Evolutionary conservation across 1,140 invertebrate genomes (phyloP).

Genomic region (Leguminivora glycinivorella): DNA sequence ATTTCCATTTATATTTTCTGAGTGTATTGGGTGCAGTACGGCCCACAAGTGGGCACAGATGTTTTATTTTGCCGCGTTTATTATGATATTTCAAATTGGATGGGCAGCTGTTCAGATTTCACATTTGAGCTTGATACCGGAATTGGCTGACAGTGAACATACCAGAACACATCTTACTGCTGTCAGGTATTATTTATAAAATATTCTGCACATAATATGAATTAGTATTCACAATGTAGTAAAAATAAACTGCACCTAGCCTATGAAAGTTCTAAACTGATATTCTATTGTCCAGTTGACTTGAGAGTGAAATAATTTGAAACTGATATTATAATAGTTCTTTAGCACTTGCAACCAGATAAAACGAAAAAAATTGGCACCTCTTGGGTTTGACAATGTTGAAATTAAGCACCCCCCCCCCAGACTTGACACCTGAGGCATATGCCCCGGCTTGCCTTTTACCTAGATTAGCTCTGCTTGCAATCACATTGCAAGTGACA

Average conservation of each 20-base stretch:
- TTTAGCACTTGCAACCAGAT: too few species aligned
- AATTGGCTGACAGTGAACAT: slow-evolving; percentile 85
- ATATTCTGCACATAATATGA: neutral
- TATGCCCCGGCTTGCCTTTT: too few species aligned
- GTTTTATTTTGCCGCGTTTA: slow-evolving; percentile 93
- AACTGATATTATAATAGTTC: too few species aligned
- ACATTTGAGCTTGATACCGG: slow-evolving; percentile 91
- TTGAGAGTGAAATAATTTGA: too few species aligned
- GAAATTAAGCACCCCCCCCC: too few species aligned
- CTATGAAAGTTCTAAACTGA: too few species aligned
- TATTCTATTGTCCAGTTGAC: too few species aligned
- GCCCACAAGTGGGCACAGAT: slow-evolving; percentile 87
- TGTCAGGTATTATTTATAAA: slow-evolving; percentile 82
- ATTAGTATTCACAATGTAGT: neutral
- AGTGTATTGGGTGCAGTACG: slow-evolving; percentile 86
- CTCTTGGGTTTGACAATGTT: too few species aligned
- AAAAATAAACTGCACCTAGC: neutral
- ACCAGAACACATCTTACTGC: slow-evolving; percentile 92
- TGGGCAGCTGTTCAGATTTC: slow-evolving; percentile 98
- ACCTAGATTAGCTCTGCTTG: too few species aligned
- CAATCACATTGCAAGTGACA: too few species aligned
- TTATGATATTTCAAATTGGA: slow-evolving; percentile 97
- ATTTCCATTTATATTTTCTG: slow-evolving; percentile 95
- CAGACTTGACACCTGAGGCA: too few species aligned
- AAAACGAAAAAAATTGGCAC: too few species aligned